phyloP scores from a whole-genome alignment of 2,797 vertebrate species.

The Cetoscarus ocellatus region DNA sequence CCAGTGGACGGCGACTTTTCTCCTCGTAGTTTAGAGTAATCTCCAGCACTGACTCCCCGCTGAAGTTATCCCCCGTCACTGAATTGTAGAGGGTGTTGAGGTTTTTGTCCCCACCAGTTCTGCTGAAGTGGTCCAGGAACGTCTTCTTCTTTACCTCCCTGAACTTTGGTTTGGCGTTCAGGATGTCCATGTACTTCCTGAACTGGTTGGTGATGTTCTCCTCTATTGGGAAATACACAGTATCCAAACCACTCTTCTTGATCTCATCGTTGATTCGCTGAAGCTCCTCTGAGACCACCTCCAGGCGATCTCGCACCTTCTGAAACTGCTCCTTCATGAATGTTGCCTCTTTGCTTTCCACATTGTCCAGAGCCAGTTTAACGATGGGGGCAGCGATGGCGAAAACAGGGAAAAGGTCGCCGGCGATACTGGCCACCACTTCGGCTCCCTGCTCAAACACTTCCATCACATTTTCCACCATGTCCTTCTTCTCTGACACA shows the following conservation, averaged over 20 bases:
- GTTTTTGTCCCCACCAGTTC: conserved; percentile 82
- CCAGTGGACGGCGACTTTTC: conserved; percentile 81
- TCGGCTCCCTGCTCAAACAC: conserved; percentile 86
- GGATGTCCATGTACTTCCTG: conserved; percentile 88
- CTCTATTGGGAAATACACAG: conserved; percentile 82
- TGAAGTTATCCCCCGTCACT: conserved; percentile 81
- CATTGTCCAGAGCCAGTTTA: conserved; percentile 82
- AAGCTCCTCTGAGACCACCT: conserved; percentile 82
- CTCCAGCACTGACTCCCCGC: conserved; percentile 82
- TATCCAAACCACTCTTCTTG: conserved; percentile 80
- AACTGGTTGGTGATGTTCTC: conserved; percentile 88
- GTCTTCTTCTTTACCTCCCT: conserved; percentile 84
- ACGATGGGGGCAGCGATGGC: conserved; percentile 84
- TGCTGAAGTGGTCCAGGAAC: conserved; percentile 83
- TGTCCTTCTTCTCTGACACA: conserved; percentile 79
- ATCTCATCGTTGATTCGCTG: conserved; percentile 83
- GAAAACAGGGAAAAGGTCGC: conserved; percentile 86
- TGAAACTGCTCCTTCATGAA: conserved; percentile 88
- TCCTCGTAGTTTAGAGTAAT: conserved; percentile 84
- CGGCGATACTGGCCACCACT: conserved; percentile 80
- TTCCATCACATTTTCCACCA: conserved; percentile 84
- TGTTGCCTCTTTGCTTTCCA: conserved; percentile 84
- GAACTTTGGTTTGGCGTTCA: conserved; percentile 83
- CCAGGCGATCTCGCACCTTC: conserved; percentile 83
- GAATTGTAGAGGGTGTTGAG: conserved; percentile 78